Evolutionary conservation across 1,140 invertebrate species (phyloP).

Genomic region (Forficula auricularia): DNA sequence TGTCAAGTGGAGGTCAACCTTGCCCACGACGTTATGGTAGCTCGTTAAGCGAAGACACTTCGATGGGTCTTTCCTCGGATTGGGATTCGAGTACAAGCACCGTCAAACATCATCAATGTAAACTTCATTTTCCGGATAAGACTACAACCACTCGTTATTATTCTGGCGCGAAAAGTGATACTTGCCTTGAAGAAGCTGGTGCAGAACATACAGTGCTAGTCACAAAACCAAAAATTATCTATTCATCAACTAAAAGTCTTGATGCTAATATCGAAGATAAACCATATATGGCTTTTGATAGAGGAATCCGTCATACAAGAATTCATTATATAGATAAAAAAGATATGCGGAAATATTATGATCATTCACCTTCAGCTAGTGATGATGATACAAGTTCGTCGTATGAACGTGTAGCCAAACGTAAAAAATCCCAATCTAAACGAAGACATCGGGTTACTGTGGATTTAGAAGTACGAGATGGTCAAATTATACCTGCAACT

Average conservation of each 20-base stretch:
- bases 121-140: neutral
- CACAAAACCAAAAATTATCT: constrained; percentile 4
- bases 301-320: too few relatives aligned
- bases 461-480: constrained; percentile 28
- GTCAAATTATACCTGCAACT: constrained; percentile 10
- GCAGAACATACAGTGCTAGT: too few relatives aligned
- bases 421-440: constrained; percentile 16
- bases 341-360: too few relatives aligned
- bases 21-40: constrained; percentile 6
- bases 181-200: constrained; percentile 13
- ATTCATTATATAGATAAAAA: too few relatives aligned
- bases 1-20: constrained; percentile 32
- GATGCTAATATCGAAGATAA: too few relatives aligned
- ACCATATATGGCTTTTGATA: too few relatives aligned
- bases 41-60: constrained; percentile 10
- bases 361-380: too few relatives aligned
- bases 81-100: constrained; percentile 6
- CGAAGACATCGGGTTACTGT: constrained; percentile 25
- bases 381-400: constrained; percentile 17
- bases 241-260: constrained; percentile 20
- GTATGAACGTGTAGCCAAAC: constrained; percentile 18
- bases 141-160: constrained; percentile 3
- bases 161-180: constrained; percentile 40
- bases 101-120: neutral
- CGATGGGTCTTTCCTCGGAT: constrained; percentile 6